Evolutionary conservation across 53 echinoderm and acorn worm genomes (phyloP), one percentile per base, ranked within the genome.

Genomic region (Crossaster papposus): DNA sequence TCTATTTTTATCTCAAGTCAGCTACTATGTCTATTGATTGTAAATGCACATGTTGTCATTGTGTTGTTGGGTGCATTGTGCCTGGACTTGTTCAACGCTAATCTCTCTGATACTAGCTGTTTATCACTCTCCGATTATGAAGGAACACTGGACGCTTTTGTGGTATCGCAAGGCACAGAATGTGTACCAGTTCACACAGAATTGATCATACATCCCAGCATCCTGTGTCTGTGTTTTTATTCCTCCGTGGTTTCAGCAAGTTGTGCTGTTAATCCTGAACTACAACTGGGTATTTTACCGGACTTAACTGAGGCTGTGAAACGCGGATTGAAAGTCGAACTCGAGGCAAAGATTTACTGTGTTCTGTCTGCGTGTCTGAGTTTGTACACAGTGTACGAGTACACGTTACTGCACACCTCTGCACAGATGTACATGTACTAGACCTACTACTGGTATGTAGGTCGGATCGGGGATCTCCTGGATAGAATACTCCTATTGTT

Each of bases 61-160:
- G 68, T 68, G 68, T 26, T 68, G 68, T 68, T 28, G 68, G 28
- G 3, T n/a, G 68, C 28, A 73, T 73, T 73, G 70, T 70, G 70
- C 12, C 9, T 10, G 70, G 70, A 30, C 70, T 70, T 70, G 74
- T 73, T 14, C 35, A 73, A 32, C 74, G 30, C 36, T 35, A 14
- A 34, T 35, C 36, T 73, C 35, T 32, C 28, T 73, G 74, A 30
- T 31, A 68, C 24, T 23, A 23, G 1, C 17, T 14, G 58, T 58
- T 58, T 58, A 58, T 58, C 22, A 20, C 17, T 58, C 58, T 20
- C 7, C 17, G 58, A 14, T 24, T 28, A 68, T 3, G 0, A 28
- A 26, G 20, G 68, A 68, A 20, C 68, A 68, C n/a, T 20, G 68
- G 68, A 68, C 17, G 68, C 2, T n/a, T 26, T 28, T 13, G 29